These are phyloP conservation scores for Phyto melanocephala DNA, from an alignment of 2,888 invertebrate species.

Conservation along the genomic window DNA sequence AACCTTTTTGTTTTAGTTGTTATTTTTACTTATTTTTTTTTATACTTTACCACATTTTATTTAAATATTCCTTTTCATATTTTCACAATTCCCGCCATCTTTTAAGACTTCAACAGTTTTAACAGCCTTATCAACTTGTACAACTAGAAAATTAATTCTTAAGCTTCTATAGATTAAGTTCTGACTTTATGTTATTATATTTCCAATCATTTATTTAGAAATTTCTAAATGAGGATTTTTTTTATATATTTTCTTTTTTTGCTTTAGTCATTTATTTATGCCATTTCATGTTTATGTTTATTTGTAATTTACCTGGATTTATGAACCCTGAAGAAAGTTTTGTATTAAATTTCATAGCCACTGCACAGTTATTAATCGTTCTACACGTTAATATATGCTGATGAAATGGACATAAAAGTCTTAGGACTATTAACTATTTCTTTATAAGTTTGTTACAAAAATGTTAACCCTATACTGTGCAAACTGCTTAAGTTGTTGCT, in stretches of 20 bases:
- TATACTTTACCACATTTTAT: neutral
- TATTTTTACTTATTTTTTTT: no score
- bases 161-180: constrained; percentile 38
- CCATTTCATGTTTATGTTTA: neutral
- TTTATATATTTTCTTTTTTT: neutral
- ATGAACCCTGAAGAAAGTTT: neutral
- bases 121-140: neutral
- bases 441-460: neutral
- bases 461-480: neutral
- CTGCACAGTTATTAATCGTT: neutral
- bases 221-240: neutral
- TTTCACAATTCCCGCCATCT: neutral
- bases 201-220: constrained; percentile 31
- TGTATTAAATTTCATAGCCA: neutral
- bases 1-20: no score
- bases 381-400: neutral
- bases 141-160: constrained; percentile 44
- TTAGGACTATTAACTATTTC: neutral
- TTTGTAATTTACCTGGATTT: constrained; percentile 13
- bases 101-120: neutral
- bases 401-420: neutral
- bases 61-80: neutral
- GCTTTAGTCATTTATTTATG: neutral
- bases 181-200: constrained; percentile 44
- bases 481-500: neutral